Conservation (phyloP, 2,797 vertebrate species). For the Ibycter americanus region DNA sequence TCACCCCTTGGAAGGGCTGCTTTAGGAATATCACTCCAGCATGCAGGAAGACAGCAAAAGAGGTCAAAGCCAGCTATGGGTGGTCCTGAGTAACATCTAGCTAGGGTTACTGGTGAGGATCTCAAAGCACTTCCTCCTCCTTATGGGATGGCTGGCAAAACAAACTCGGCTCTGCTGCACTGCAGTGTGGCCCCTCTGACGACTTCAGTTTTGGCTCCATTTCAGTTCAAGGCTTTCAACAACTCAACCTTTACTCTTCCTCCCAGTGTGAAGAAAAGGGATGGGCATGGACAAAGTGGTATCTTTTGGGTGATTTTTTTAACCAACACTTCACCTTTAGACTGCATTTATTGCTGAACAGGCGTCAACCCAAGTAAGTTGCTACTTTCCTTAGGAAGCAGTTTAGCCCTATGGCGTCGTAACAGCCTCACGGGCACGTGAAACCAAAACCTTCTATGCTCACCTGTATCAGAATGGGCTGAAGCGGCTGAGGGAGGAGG, state of each 20-base stretch:
- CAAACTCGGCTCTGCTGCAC: background rate
- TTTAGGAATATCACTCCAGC: background rate
- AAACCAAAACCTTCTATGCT: background rate
- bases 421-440: background rate
- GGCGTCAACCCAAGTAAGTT: background rate
- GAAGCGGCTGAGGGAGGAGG: fast-evolving
- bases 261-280: background rate
- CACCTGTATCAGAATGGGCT: fast-evolving
- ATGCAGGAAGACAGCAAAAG: background rate
- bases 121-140: background rate
- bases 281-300: background rate
- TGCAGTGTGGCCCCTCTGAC: background rate
- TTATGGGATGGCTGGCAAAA: background rate
- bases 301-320: background rate
- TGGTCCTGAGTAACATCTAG: background rate
- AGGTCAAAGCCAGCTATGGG: background rate
- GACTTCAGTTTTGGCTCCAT: background rate
- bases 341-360: background rate
- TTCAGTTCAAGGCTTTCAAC: background rate
- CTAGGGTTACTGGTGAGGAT: background rate
- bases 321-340: background rate
- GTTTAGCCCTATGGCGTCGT: background rate
- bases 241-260: background rate
- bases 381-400: background rate
- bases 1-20: background rate